phyloP scores from a whole-genome alignment of 2,888 invertebrate genomes.

The Morinoia aosen region DNA sequence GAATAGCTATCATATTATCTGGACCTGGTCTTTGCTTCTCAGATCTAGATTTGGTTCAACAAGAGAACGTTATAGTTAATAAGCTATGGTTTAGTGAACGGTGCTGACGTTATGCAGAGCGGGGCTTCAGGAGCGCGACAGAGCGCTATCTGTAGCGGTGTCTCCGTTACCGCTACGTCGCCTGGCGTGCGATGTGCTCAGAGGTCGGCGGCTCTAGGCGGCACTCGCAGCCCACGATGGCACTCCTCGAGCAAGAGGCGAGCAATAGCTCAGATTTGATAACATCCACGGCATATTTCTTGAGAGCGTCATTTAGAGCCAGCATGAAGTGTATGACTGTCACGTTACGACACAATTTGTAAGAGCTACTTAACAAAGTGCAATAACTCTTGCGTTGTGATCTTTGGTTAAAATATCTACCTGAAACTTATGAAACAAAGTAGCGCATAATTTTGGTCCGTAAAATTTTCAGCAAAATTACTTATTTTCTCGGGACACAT shows the following conservation, averaged over 20 bases:
- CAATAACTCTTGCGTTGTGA: no score
- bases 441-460: no score
- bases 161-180: slow-evolving; percentile 27
- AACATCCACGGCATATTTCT: neutral
- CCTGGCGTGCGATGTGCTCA: neutral
- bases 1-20: no score
- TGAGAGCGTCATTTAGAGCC: no score
- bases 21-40: neutral
- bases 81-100: neutral
- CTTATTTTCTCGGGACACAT: no score
- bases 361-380: no score
- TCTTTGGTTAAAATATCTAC: no score
- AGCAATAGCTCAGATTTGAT: neutral
- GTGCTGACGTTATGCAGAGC: slow-evolving; percentile 14
- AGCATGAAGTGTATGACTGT: no score
- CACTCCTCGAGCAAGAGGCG: neutral
- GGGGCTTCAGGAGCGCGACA: neutral
- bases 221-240: neutral
- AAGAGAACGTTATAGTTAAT: neutral
- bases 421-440: no score
- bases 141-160: slow-evolving; percentile 19
- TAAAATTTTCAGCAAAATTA: no score
- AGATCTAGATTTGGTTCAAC: neutral
- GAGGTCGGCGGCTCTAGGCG: neutral
- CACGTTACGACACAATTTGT: no score